A percentile compares a stretch with the other conserved stretches of the same genome.
phyloP scores from a whole-genome alignment of 2,888 invertebrate species.

The Willowsia nigromaculata region DNA sequence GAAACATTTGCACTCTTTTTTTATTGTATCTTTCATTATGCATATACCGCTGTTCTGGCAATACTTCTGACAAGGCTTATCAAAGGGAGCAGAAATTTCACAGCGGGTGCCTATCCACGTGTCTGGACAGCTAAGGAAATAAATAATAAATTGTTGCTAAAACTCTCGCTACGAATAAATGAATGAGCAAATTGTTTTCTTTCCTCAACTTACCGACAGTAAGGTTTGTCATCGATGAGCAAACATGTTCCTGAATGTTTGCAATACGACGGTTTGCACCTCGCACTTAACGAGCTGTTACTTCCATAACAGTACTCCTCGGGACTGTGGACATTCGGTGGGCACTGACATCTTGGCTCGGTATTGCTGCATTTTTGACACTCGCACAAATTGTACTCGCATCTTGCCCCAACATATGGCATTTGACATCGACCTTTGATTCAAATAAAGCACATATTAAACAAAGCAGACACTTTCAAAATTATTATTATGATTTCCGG shows the following conservation, averaged over 20 bases:
- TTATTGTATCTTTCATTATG: constrained; percentile 81
- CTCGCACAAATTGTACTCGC: constrained; percentile 83
- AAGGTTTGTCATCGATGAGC: constrained; percentile 81
- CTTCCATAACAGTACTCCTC: constrained; percentile 65
- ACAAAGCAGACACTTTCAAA: too few species aligned
- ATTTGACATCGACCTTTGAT: constrained; percentile 81
- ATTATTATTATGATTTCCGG: too few species aligned
- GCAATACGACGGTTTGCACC: constrained; percentile 81
- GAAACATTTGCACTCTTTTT: constrained; percentile 82
- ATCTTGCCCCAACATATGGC: constrained; percentile 81
- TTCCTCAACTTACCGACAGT: constrained; percentile 81
- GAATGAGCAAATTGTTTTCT: too few species aligned
- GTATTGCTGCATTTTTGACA: constrained; percentile 77
- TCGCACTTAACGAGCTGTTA: constrained; percentile 36
- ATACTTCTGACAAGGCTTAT: constrained; percentile 83
- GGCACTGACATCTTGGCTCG: constrained; percentile 78
- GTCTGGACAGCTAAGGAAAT: constrained; percentile 81
- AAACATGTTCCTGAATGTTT: constrained; percentile 83
- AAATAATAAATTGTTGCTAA: too few species aligned
- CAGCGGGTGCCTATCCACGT: constrained; percentile 84
- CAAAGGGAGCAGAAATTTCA: constrained; percentile 84
- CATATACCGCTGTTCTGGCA: constrained; percentile 85
- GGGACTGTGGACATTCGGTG: constrained; percentile 59
- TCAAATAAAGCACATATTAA: too few species aligned
- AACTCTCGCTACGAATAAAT: background rate